Percentiles rank a stretch among this genome's conserved stretches.
Evolutionary conservation across 2,888 invertebrate species (phyloP).

Genomic region (Drosophila nr. fundita): DNA sequence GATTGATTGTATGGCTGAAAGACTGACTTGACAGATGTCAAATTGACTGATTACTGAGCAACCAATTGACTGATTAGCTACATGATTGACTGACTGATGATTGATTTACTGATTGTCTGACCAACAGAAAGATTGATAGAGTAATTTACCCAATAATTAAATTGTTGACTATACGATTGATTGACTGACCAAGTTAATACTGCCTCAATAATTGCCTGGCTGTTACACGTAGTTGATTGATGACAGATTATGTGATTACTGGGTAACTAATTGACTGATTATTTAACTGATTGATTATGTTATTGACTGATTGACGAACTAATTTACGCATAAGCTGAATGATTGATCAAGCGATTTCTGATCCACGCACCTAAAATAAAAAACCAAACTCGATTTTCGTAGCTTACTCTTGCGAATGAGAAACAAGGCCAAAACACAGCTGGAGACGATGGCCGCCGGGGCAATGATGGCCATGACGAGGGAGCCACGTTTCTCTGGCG

Average conservation of each 20-base stretch:
- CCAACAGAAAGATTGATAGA: neutral
- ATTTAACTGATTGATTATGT: neutral
- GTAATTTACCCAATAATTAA: neutral
- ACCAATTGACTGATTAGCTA: neutral
- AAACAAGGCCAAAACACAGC: conserved; percentile 79
- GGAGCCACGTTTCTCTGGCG: conserved; percentile 82
- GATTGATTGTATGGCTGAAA: neutral
- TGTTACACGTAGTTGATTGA: neutral
- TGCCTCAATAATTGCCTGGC: neutral
- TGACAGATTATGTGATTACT: neutral
- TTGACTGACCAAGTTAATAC: neutral
- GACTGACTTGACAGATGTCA: neutral
- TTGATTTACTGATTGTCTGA: neutral
- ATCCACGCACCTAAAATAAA: neutral
- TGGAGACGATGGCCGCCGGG: conserved; percentile 86
- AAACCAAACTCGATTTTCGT: neutral
- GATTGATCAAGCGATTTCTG: neutral
- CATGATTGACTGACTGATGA: neutral
- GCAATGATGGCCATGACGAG: conserved; percentile 88
- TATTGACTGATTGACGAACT: neutral
- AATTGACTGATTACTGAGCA: neutral
- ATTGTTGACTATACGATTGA: neutral
- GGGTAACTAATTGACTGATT: neutral
- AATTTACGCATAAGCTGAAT: too few relatives aligned
- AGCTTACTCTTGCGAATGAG: conserved; percentile 79